These are phyloP conservation scores for Thamnophis elegans DNA, from an alignment of 2,797 vertebrate species.

Conservation along the genomic window DNA sequence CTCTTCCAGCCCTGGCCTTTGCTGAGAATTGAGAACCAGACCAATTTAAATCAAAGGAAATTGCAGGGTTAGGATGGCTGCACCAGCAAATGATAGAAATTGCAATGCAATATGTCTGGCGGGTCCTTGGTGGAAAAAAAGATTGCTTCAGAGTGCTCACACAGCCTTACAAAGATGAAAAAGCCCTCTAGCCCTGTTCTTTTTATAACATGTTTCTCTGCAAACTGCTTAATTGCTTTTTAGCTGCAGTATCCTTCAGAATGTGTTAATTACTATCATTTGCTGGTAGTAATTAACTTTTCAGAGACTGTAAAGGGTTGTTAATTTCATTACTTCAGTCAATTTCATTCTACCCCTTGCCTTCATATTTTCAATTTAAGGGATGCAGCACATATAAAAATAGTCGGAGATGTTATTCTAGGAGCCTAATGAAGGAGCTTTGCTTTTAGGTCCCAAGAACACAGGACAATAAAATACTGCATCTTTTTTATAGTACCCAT, in stretches of 20 bases:
- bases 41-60: neutral
- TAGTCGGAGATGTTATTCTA: neutral
- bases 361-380: neutral
- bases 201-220: neutral
- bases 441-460: neutral
- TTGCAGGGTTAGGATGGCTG: neutral
- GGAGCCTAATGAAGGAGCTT: neutral
- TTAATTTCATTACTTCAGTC: slow-evolving; percentile 3
- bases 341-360: neutral
- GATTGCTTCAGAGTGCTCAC: neutral
- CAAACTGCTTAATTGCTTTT: neutral
- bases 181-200: neutral
- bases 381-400: neutral
- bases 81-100: neutral
- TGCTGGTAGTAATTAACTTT: neutral
- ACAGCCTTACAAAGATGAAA: neutral
- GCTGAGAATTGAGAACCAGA: neutral
- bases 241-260: neutral
- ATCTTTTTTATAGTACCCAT: neutral
- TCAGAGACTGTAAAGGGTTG: neutral
- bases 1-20: neutral
- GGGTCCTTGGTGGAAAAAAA: neutral
- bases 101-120: neutral
- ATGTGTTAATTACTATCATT: slow-evolving; percentile 5
- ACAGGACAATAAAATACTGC: neutral